These are phyloP conservation scores for Cyphomyrus plagiostoma DNA, from an alignment of 2,113 vertebrate genomes.

Conservation along the genomic window DNA sequence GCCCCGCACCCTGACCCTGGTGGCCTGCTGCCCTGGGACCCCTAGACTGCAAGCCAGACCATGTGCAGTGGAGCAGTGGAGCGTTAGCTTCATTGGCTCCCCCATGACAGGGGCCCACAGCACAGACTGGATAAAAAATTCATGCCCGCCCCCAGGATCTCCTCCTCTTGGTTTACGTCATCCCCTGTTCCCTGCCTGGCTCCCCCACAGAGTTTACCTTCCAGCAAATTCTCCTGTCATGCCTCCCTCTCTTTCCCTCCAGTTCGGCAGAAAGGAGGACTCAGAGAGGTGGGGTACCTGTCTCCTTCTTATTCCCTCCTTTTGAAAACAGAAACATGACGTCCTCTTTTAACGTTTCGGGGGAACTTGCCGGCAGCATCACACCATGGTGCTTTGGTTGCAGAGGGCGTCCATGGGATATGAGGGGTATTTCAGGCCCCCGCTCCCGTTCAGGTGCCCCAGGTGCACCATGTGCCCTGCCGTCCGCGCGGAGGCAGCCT, in stretches of 20 bases:
- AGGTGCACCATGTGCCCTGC: neutral
- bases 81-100: neutral
- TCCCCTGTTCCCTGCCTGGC: neutral
- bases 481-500: neutral
- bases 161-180: neutral
- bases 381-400: neutral
- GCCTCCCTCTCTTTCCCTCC: neutral
- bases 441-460: neutral
- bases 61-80: neutral
- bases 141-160: neutral
- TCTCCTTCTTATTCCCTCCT: neutral
- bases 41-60: neutral
- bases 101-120: neutral
- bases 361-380: neutral
- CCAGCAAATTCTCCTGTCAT: neutral
- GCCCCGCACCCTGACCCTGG: neutral
- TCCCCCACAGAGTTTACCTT: neutral
- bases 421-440: neutral
- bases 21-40: neutral
- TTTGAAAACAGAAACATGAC: neutral
- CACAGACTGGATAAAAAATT: slow-evolving; percentile 8
- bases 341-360: neutral
- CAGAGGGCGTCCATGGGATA: neutral
- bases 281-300: neutral
- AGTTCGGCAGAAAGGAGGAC: neutral